Evolutionary conservation across 2,797 vertebrate genomes (phyloP), one percentile per base, ranked within the genome.

Genomic region (Neosilurus mollespiculum): DNA sequence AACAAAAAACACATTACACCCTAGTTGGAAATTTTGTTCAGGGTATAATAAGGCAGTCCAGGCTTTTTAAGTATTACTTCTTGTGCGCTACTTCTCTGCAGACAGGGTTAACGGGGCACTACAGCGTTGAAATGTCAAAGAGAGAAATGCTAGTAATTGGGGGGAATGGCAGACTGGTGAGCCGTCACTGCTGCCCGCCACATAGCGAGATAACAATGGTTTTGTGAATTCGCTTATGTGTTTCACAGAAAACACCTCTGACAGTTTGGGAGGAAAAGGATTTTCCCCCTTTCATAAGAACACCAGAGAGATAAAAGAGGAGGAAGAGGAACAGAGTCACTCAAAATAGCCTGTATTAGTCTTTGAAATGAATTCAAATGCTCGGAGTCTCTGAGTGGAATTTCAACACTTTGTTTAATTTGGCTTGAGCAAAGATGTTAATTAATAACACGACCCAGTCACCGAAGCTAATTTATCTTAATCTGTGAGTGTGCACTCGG

Each of bases 151-250:
- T 24, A 61, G n/a, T 59, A 61, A 70, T 64, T 4, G 37, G 49
- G 14, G 58, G n/a, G 37, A 14, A n/a, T 22, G 24, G 34, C 26
- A 24, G 43, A 66, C 76, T 64, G 72, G 67, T 81, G 72, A 77
- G 77, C 61, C 62, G 20, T 84, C 81, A n/a, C 30, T 82, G 75
- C 37, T 7, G 72, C 83, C 78, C 84, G 71, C 80, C 81, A 59
- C 54, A 69, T 51, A 69, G 82, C 1, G 26, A 69, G 73, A 53
- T 22, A 84, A 59, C n/a, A 37, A 65, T 59, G 79, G 59, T 73
- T 80, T 67, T 80, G 81, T 77, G 83, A 85, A 64, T 64, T 78
- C 34, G 24, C 81, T 81, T 83, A 88, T 72, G 80, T 80, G 51
- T 73, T 58, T 82, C 75, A 66, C 43, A 81, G 78, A 77, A 75